phyloP scores from a whole-genome alignment of 2,797 vertebrate genomes.

The Enteromius mattozi region DNA sequence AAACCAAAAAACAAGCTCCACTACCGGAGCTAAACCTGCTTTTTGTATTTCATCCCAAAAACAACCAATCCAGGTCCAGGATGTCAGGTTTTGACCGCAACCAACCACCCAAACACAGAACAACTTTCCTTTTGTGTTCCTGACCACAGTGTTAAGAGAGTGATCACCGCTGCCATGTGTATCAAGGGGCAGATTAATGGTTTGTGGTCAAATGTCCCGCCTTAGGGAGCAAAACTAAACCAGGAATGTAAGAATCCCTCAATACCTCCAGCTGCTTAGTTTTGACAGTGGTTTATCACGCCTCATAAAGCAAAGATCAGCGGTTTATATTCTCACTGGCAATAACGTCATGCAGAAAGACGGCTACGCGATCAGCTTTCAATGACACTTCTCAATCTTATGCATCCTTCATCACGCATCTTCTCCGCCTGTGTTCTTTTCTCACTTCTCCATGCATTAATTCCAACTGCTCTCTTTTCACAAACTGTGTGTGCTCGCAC shows the following conservation, averaged over 20 bases:
- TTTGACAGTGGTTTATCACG: constrained; percentile 31
- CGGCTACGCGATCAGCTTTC: constrained; percentile 13
- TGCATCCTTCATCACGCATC: constrained; percentile 22
- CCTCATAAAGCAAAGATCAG: constrained; percentile 31
- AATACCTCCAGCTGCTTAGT: constrained; percentile 5
- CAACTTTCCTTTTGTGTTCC: constrained; percentile 31
- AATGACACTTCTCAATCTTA: constrained; percentile 28
- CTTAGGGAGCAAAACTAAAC: constrained; percentile 41
- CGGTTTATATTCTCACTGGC: constrained; percentile 10
- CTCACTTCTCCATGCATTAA: constrained; percentile 51
- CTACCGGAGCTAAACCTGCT: neutral
- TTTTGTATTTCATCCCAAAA: neutral
- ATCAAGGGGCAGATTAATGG: constrained; percentile 46
- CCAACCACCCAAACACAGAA: constrained; percentile 16
- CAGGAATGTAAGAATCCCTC: constrained; percentile 32
- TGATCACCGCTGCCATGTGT: constrained; percentile 29
- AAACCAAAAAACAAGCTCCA: neutral
- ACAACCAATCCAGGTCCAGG: neutral
- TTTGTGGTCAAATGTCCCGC: constrained; percentile 41
- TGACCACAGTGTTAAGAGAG: constrained; percentile 41
- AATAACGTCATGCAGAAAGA: neutral
- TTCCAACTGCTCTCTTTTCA: constrained; percentile 65
- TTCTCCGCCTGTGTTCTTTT: constrained; percentile 18
- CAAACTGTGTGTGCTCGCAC: constrained; percentile 72
- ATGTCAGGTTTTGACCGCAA: constrained; percentile 2